Evolutionary conservation across 2,113 vertebrate species (phyloP).

Genomic region (Paradoxurus hermaphroditus): DNA sequence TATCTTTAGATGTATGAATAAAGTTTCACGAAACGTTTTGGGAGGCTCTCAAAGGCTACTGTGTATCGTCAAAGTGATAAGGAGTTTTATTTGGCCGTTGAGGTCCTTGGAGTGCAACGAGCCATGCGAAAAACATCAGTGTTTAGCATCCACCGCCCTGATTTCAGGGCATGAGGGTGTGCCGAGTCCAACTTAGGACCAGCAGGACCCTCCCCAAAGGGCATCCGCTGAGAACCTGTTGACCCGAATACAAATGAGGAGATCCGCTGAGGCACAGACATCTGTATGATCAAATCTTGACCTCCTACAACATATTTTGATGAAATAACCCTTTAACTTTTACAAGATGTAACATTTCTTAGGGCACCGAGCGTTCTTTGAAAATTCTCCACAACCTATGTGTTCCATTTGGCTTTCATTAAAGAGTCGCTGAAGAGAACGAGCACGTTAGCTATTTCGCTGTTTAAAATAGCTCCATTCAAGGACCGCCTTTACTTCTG

Average conservation of each 20-base stretch:
- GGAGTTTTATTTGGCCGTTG: not conserved
- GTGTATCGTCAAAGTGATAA: not conserved
- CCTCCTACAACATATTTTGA: not conserved
- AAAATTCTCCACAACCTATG: not conserved
- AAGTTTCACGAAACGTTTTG: not conserved
- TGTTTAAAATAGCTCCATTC: slow-evolving; percentile 8
- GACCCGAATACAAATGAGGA: not conserved
- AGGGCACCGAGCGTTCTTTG: not conserved
- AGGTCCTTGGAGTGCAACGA: not conserved
- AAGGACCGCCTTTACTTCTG: not conserved
- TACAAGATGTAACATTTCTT: not conserved
- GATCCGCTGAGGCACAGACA: not conserved
- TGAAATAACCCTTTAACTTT: not conserved
- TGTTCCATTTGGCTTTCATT: not conserved
- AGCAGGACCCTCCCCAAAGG: not conserved
- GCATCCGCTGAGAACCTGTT: not conserved
- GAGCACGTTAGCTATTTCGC: not conserved
- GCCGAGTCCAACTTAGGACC: not conserved
- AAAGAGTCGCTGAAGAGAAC: not conserved
- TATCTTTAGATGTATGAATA: not conserved
- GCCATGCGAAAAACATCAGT: not conserved
- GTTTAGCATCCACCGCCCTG: not conserved
- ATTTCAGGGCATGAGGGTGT: not conserved
- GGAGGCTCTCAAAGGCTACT: not conserved
- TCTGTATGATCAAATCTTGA: not conserved